Evolutionary conservation across 2,888 invertebrate genomes (phyloP), one percentile per base, ranked within the genome.

Genomic region (Rhorus exstirpatorius): DNA sequence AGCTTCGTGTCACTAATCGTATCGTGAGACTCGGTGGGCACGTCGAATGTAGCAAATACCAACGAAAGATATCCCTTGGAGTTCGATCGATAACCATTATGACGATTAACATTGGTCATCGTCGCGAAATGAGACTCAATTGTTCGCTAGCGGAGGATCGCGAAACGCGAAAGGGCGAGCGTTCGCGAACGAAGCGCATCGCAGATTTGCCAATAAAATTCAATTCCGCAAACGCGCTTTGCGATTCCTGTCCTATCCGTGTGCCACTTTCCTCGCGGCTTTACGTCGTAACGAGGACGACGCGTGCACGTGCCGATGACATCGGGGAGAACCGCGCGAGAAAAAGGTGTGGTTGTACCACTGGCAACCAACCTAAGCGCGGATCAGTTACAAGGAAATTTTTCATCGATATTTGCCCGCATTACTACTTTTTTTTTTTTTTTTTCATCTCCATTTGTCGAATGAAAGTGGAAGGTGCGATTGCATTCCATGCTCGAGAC

Each of bases 21-120:
- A 12, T 49, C 49, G 4, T 49, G 4, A 49, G 14, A 49, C 49
- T 49, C 14, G n/a, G n/a, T n/a, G n/a, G 4, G 6, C 14, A 1
- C 4, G 14, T n/a, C 14, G 14, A 17, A 17, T 12, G 14, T 49
- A 14, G 14, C n/a, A 14, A n/a, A n/a, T n/a, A n/a, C n/a, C n/a
- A 14, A 4, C 14, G 4, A n/a, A 4, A 4, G 49, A 14, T 14
- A 4, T 4, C 14, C 31, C 6, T 14, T 49, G 14, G 14, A 12
- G 49, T 14, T 61, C 60, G 72, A 72, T 72, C 72, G 72, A 72
- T 72, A 72, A 38, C 49, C 72, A 72, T 72, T 72, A 72, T 19
- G 49, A 46, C 72, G 49, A 72, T 72, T 72, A 72, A 72, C 61
- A 72, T 72, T 61, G 60, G 60, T 46, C 35, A 72, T 60, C 61